Evolutionary conservation across 2,113 vertebrate genomes (phyloP).

Genomic region (Ammodytes marinus): DNA sequence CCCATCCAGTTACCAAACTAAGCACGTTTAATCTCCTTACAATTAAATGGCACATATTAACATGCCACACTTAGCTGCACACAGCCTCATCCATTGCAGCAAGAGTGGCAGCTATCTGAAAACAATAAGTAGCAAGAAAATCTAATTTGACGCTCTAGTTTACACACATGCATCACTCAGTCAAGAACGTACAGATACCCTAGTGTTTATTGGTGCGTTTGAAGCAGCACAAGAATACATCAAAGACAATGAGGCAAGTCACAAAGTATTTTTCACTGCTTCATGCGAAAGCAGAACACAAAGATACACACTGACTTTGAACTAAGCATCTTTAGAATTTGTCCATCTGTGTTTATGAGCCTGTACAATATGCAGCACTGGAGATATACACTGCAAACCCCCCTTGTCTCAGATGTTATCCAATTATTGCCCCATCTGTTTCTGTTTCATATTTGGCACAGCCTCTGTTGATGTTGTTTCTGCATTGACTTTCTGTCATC

Average conservation of each 20-base stretch:
- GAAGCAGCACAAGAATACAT: constrained; percentile 83
- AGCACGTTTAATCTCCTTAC: neutral
- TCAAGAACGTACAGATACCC: constrained; percentile 57
- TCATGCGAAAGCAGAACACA: constrained; percentile 86
- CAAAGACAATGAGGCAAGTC: constrained; percentile 81
- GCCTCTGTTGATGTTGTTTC: constrained; percentile 68
- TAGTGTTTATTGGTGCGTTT: constrained; percentile 81
- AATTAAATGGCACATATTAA: neutral
- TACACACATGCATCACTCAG: constrained; percentile 40
- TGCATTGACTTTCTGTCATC: constrained; percentile 60
- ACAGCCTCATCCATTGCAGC: neutral
- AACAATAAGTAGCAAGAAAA: neutral
- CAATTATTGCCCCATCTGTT: constrained; percentile 81
- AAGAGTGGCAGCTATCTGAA: neutral
- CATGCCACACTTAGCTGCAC: neutral
- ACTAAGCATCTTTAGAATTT: constrained; percentile 75
- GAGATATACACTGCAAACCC: constrained; percentile 65
- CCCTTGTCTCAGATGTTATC: constrained; percentile 65
- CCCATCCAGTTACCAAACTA: neutral
- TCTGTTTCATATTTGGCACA: constrained; percentile 82
- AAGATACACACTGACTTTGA: constrained; percentile 79
- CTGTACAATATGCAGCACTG: constrained; percentile 79
- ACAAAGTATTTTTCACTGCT: constrained; percentile 79
- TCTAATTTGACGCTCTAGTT: neutral
- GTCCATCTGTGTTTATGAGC: constrained; percentile 76